Base-by-base conservation (phyloP, 2,797 vertebrate species). In the Rhinatrema bivittatum region DNA sequence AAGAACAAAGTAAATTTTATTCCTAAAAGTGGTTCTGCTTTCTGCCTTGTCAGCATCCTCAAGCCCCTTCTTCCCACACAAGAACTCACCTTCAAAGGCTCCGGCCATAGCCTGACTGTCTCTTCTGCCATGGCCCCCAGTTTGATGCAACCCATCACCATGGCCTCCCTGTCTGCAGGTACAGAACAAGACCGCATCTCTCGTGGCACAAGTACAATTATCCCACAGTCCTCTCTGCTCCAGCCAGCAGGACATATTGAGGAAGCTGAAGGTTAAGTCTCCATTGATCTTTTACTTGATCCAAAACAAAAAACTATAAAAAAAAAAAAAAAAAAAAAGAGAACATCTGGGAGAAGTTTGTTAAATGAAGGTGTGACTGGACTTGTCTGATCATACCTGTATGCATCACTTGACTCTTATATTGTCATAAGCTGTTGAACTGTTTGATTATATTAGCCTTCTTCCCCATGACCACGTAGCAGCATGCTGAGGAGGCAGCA, bases 1-100 rank as follows among this genome's bases (percentile, higher is more conserved):
- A 92, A 95, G 74, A 99, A 98, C 85, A 99, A 99, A 83, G 96
- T 99, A 65, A 98, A 99, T 88, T 99, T 99, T 84, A 98, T 99
- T 77, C 95, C 96, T 37, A 99, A 98, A 82, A 99, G 95, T 29
- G 94, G 94, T 62, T 99, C 96, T 26, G 96, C 96, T 53, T 99
- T 99, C 85, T 98, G 94, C 85, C 86, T 98, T 18, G 95, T 99
- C 79, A 97, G 93, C 77, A 99, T 98, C 78, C 89, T 99, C 59
- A 99, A 98, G 75, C 94, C 94, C 20, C 82, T 97, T 50, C 88
- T 94, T 31, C 93, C 95, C 23, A 87, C 91, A 11, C 90, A 90
- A 51, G 94, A 98, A 71, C 88, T 94, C 47, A 89, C 73, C 17
- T 93, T 93, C 44, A 93, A 95, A 59, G 70, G 89, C 39, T 84